Conservation (phyloP, 2,888 invertebrate genomes). For the Halocaridina rubra region DNA sequence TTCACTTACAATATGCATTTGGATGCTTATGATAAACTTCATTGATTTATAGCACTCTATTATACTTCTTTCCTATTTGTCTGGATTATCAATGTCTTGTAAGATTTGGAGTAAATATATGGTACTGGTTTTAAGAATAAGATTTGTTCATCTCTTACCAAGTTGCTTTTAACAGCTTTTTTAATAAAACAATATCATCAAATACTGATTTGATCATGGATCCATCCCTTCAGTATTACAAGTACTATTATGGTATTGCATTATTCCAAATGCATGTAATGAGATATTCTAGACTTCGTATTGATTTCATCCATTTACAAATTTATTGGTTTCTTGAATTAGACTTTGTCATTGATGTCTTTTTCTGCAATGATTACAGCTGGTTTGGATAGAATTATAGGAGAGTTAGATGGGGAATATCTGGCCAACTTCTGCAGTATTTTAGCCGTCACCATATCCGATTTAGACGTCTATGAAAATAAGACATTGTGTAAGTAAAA, state of each 20-base stretch:
- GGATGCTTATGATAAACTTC: no score
- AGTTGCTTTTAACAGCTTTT: no score
- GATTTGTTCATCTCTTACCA: no score
- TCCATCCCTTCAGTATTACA: not conserved
- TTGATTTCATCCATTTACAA: not conserved
- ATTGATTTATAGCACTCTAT: no score
- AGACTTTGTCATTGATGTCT: not conserved
- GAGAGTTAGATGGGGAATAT: constrained; percentile 67
- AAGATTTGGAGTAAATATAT: no score
- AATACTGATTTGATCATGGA: not conserved
- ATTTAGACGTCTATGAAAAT: constrained; percentile 70
- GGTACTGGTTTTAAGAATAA: no score
- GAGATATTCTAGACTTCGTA: not conserved
- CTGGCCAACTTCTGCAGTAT: constrained; percentile 69
- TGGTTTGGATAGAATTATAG: constrained; percentile 42
- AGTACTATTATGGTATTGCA: not conserved
- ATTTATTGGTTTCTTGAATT: not conserved
- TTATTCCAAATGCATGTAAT: not conserved
- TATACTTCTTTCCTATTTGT: no score
- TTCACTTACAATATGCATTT: no score
- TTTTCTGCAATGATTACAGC: no score
- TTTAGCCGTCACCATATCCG: constrained; percentile 69
- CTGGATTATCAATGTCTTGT: no score
- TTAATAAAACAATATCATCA: no score
- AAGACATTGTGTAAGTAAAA: constrained; percentile 67